phyloP scores from a whole-genome alignment of 1,140 invertebrate species.

The Paracyclopina nana region DNA sequence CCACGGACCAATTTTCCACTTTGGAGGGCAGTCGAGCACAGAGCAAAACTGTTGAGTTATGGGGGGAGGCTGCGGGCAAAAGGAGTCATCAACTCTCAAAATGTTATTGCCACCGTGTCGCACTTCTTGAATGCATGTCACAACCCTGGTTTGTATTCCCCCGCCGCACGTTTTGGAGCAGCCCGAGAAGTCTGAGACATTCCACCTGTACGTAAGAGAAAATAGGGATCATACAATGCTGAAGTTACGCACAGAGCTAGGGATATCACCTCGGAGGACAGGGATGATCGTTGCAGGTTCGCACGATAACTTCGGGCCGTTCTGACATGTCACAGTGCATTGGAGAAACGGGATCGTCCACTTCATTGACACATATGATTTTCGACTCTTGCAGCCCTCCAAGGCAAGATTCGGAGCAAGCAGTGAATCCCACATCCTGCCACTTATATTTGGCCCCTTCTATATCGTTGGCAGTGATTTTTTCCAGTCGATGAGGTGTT shows the following conservation, averaged over 20 bases:
- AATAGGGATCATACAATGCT: neutral
- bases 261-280: constrained; percentile 37
- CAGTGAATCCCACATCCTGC: constrained; percentile 39
- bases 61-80: constrained; percentile 69
- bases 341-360: constrained; percentile 56
- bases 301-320: constrained; percentile 65
- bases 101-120: constrained; percentile 53
- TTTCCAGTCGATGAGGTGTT: neutral
- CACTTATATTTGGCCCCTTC: constrained; percentile 28
- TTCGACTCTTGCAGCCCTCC: constrained; percentile 74
- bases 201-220: too few relatives aligned
- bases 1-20: constrained; percentile 65
- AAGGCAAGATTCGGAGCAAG: constrained; percentile 80
- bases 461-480: too few relatives aligned
- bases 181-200: constrained; percentile 43
- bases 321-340: constrained; percentile 57
- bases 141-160: constrained; percentile 36
- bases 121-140: constrained; percentile 77
- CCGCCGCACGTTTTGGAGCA: constrained; percentile 81
- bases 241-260: neutral
- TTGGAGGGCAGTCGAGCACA: constrained; percentile 65
- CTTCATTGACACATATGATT: constrained; percentile 67
- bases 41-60: constrained; percentile 72
- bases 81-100: constrained; percentile 61
- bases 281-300: constrained; percentile 77